These are phyloP conservation scores for Scolopax bukidnonensis DNA, from an alignment of 2,797 vertebrate genomes.

Conservation along the genomic window DNA sequence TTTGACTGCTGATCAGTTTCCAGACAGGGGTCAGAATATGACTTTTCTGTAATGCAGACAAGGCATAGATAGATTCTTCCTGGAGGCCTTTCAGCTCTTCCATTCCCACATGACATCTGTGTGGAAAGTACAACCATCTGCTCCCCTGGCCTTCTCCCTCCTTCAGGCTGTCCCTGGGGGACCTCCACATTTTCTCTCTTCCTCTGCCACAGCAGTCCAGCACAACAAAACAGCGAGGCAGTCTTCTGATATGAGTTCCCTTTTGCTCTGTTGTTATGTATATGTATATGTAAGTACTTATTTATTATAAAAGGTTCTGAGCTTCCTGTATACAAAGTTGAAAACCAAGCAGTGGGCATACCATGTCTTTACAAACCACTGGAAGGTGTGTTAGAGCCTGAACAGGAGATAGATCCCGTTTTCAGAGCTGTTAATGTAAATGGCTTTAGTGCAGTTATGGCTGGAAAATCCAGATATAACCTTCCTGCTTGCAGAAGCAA, in stretches of 20 bases:
- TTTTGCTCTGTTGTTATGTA: background rate
- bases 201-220: background rate
- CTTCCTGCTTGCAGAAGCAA: background rate
- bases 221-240: background rate
- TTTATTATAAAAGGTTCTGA: background rate
- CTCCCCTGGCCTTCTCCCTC: background rate
- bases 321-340: background rate
- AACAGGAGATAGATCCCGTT: background rate
- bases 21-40: background rate
- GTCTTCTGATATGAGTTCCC: background rate
- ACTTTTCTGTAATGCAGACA: background rate
- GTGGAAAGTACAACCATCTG: slow-evolving; percentile 42
- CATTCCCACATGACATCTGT: background rate
- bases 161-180: background rate
- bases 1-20: background rate
- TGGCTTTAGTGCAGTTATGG: background rate
- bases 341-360: no score
- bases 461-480: background rate
- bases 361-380: no score
- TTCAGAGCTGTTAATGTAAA: background rate
- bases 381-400: background rate
- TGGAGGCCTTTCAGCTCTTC: slow-evolving; percentile 13
- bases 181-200: background rate
- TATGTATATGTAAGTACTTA: background rate
- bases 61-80: slow-evolving; percentile 1